These are phyloP conservation scores for Odontamblyopus lacepedii DNA, from an alignment of 2,797 vertebrate species.

Conservation along the genomic window DNA sequence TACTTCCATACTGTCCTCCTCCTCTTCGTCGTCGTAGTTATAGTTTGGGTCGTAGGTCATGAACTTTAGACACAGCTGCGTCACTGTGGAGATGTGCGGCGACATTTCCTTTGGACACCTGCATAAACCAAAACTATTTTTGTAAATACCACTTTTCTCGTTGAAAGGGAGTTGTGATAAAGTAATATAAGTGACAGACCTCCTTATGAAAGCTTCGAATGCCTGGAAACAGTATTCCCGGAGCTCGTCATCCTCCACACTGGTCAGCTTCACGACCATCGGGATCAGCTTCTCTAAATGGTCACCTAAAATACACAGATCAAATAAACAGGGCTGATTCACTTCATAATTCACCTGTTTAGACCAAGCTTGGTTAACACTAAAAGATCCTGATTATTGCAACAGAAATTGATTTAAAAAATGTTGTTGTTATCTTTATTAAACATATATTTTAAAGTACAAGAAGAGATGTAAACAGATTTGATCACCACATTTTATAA, in stretches of 20 bases:
- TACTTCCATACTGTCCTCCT: constrained; percentile 86
- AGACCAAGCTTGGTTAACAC: too few relatives aligned
- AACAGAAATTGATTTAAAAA: too few relatives aligned
- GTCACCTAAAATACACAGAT: constrained; percentile 75
- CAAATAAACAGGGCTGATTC: not conserved
- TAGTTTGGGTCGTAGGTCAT: constrained; percentile 95
- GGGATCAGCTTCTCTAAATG: constrained; percentile 91
- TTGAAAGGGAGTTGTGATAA: not conserved
- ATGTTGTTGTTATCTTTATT: too few relatives aligned
- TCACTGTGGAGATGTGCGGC: constrained; percentile 83
- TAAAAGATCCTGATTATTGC: too few relatives aligned
- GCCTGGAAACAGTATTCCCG: constrained; percentile 94
- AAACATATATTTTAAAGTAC: too few relatives aligned
- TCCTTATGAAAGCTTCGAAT: constrained; percentile 91
- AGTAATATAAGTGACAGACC: constrained; percentile 63
- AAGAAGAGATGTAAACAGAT: too few relatives aligned
- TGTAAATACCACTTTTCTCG: not conserved
- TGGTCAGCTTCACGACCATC: constrained; percentile 87
- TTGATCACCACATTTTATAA: too few relatives aligned
- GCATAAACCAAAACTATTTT: constrained; percentile 7
- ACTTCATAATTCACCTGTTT: not conserved
- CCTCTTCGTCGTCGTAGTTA: constrained; percentile 86
- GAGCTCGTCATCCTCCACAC: constrained; percentile 90
- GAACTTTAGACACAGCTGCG: constrained; percentile 87
- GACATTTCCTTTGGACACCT: constrained; percentile 80